A percentile compares a stretch with the other conserved stretches of the same genome.
Conservation (phyloP, 2,888 invertebrate genomes). For the Parascotia fuliginaria region DNA sequence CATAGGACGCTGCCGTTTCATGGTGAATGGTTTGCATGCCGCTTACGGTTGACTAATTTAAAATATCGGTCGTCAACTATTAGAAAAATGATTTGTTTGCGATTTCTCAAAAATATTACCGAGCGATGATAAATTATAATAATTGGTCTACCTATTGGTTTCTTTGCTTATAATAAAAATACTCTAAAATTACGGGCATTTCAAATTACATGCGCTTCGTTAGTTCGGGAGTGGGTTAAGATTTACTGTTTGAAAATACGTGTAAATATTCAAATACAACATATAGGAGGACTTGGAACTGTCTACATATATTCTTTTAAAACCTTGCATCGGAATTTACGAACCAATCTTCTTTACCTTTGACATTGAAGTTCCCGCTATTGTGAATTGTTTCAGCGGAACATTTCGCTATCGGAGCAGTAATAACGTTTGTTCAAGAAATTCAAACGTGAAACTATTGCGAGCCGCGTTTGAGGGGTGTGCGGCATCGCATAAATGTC, state of each 20-base stretch:
- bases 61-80: too few relatives aligned
- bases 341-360: conserved; percentile 71
- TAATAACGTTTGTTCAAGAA: conserved; percentile 81
- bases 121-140: too few relatives aligned
- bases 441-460: conserved; percentile 80
- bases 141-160: too few relatives aligned
- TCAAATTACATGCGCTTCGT: too few relatives aligned
- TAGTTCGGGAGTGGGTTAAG: too few relatives aligned
- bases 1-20: too few relatives aligned
- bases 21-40: too few relatives aligned
- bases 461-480: conserved; percentile 51
- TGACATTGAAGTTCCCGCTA: conserved; percentile 74
- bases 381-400: conserved; percentile 79
- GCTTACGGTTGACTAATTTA: too few relatives aligned
- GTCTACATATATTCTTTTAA: conserved; percentile 47
- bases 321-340: conserved; percentile 57
- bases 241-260: conserved; percentile 4
- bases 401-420: conserved; percentile 74
- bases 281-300: conserved; percentile 28
- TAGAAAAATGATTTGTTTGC: too few relatives aligned
- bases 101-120: too few relatives aligned
- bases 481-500: conserved; percentile 57
- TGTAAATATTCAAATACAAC: conserved; percentile 10
- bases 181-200: too few relatives aligned
- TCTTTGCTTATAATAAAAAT: too few relatives aligned